Evolutionary conservation across 2,113 vertebrate species (phyloP).

Genomic region (Ceyx cyanopectus): DNA sequence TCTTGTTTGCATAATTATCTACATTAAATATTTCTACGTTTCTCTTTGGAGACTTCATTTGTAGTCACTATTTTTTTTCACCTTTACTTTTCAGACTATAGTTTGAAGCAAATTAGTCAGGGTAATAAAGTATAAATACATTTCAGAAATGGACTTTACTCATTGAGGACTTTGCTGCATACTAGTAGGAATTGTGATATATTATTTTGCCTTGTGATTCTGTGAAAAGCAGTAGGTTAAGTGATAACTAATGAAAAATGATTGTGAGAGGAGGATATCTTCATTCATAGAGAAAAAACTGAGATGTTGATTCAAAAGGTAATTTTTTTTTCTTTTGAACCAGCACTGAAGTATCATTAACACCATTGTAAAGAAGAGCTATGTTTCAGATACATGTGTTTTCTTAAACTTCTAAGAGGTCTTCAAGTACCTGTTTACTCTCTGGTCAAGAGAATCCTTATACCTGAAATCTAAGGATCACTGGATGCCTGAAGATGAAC

Average conservation of each 20-base stretch:
- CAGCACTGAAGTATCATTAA: not conserved
- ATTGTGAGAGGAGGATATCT: not conserved
- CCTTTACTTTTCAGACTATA: not conserved
- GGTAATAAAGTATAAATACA: not conserved
- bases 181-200: not conserved
- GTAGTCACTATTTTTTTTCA: slow-evolving; percentile 25
- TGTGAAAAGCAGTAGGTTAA: not conserved
- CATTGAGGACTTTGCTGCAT: not conserved
- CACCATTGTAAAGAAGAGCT: not conserved
- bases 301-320: not conserved
- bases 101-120: not conserved
- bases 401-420: not conserved
- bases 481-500: not conserved
- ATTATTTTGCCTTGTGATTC: not conserved
- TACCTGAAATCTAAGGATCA: not conserved
- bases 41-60: slow-evolving; percentile 62
- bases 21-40: slow-evolving; percentile 73
- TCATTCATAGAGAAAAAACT: not conserved
- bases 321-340: not conserved
- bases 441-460: not conserved
- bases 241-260: not conserved
- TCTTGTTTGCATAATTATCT: slow-evolving; percentile 76
- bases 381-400: fast-evolving
- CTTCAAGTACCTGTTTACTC: not conserved
- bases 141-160: not conserved